Evolutionary conservation across 2,888 invertebrate genomes (phyloP), one percentile per base, ranked within the genome.

Genomic region (Leucophora obtusa): DNA sequence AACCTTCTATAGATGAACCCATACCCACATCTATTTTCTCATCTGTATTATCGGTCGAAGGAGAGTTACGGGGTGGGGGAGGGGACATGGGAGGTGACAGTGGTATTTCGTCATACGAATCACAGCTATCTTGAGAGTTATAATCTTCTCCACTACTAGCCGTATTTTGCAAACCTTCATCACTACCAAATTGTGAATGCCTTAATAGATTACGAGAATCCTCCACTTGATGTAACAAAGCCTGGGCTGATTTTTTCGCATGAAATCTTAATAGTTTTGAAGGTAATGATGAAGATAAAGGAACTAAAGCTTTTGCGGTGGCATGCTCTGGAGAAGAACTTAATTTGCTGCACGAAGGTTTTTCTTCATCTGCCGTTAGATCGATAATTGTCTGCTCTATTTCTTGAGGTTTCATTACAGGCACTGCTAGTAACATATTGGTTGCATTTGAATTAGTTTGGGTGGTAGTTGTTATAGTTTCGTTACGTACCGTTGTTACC

Each of bases 281-380:
- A 15, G 89, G 89, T 75, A 89, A 77, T 43, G 90, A 89, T 1
- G 89, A 86, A 43, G 89, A 89, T n/a, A 89, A 59, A 0, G 89
- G 89, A 51, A 89, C 89, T 50, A 89, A 83, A 0, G 89, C 89
- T 74, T 86, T 28, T 4, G 28, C 86, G 24, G 63, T 69, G 0
- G 35, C 33, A 4, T 74, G 62, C 10, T 75, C 72, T 6, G 79
- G 76, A 1, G 73, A 70, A 15, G 70, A 68, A 51, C 78, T 78
- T 15, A 78, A 59, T 43, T 62, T 76, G 62, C 86, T 86, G 82
- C 86, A 84, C 21, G 84, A 80, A 3, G 88, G 86, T 66, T 68
- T 82, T 71, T 86, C 84, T n/a, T 69, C 81, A 0, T 51, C 9
- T 1, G 10, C 7, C 0, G 28, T 0, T 35, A 47, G n/a, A 47